phyloP scores from a whole-genome alignment of 2,888 invertebrate species.

The Nymphalis urticae region DNA sequence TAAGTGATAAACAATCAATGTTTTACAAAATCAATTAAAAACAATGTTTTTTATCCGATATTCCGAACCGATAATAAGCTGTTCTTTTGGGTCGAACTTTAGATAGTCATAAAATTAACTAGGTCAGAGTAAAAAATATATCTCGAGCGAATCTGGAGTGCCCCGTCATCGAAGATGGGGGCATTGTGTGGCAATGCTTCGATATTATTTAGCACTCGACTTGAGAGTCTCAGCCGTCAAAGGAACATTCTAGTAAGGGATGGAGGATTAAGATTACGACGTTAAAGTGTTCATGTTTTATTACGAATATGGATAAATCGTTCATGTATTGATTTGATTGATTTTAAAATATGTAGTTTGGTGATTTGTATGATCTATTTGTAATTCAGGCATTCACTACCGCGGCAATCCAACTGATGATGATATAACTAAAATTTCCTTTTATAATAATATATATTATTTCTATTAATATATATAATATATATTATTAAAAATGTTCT shows the following conservation, averaged over 20 bases:
- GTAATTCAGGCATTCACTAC: not conserved
- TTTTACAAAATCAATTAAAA: constrained; percentile 16
- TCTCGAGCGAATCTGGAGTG: constrained; percentile 33
- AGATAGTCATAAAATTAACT: constrained; percentile 36
- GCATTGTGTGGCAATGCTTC: constrained; percentile 46
- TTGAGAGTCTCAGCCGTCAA: constrained; percentile 43
- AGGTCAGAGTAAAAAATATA: constrained; percentile 34
- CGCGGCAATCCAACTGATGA: not conserved
- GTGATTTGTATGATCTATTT: too few species aligned
- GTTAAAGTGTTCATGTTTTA: constrained; percentile 22
- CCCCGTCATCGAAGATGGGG: constrained; percentile 32
- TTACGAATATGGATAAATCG: not conserved
- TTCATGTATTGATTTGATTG: not conserved
- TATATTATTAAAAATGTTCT: too few species aligned
- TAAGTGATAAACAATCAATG: constrained; percentile 5
- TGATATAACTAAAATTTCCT: not conserved
- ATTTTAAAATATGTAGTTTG: not conserved
- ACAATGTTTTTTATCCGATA: constrained; percentile 24
- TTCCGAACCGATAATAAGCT: constrained; percentile 27
- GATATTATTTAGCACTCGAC: constrained; percentile 66
- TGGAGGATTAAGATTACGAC: constrained; percentile 31
- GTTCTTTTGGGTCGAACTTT: constrained; percentile 24
- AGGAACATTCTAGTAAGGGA: constrained; percentile 40
- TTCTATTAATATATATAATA: too few species aligned
- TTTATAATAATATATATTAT: too few species aligned